phyloP scores from a whole-genome alignment of 2,888 invertebrate species.

The Diarsia brunnea region DNA sequence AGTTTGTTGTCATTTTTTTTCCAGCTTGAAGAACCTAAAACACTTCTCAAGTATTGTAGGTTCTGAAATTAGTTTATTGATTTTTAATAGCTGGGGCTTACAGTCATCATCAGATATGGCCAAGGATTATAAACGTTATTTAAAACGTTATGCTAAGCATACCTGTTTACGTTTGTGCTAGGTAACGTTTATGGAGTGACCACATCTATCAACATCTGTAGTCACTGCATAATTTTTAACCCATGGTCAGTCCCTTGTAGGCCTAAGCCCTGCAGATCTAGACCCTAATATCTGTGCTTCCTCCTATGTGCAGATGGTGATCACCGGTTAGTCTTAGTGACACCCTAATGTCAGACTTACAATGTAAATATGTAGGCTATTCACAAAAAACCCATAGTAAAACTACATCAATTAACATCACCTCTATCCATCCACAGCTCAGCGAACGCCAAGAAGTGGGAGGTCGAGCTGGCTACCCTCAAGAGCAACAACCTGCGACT shows the following conservation, averaged over 20 bases:
- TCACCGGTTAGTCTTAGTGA: too few species aligned
- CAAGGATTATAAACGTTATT: neutral
- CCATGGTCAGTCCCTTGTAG: neutral
- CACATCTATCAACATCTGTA: neutral
- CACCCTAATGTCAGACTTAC: neutral
- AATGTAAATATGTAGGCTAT: neutral
- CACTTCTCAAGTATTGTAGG: too few species aligned
- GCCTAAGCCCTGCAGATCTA: neutral
- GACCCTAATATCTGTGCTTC: neutral
- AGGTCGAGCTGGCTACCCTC: slow-evolving; percentile 98
- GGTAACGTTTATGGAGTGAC: neutral
- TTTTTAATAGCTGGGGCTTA: neutral
- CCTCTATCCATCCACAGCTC: slow-evolving; percentile 92
- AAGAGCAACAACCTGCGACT: slow-evolving; percentile 99
- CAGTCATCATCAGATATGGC: neutral
- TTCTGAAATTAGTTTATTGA: too few species aligned
- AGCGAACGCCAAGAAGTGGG: slow-evolving; percentile 99
- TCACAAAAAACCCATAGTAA: neutral
- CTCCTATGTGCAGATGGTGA: too few species aligned
- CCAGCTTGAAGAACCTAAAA: neutral
- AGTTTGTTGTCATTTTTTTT: neutral
- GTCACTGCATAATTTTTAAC: neutral
- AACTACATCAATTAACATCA: neutral
- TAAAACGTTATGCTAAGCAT: neutral
- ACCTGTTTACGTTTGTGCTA: neutral